Base-by-base conservation (phyloP, 2,797 vertebrate species). In the Pampus argenteus region DNA sequence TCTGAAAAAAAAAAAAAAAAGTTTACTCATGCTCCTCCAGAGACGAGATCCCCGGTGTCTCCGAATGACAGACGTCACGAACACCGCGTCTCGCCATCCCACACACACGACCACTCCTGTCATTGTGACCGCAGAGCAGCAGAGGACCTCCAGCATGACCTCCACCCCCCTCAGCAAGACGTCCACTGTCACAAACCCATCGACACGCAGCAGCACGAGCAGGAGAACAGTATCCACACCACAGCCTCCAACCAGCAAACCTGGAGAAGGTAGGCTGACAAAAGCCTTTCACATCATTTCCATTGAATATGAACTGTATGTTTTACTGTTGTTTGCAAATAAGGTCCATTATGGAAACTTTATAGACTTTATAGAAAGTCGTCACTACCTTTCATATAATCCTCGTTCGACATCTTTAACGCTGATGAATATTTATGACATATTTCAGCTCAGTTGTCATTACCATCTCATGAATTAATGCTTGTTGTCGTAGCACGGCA, bases 31-130 rank as follows among this genome's bases (percentile, higher is more conserved):
- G 20, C 65, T 70, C 29, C 44, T 74, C 28, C 81, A 99, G 97
- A 95, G 94, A 62, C 95, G 95, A 88, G 94, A 95, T 76, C 93
- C 92, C 67, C 91, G 86, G 36, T 99, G 97, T 90, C 93, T 94
- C 34, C 89, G 57, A 36, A 80, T 18, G 38, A 29, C 76, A 28
- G 92, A 92, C 7, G 63, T 89, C 51, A 89, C 83, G 49, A 70
- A 84, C 45, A 73, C 83, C 15, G 85, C 91, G 34, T 91, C 90
- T 2, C 89, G 81, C 65, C 78, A 71, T 59, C 78, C 86, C 67
- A 74, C 71, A 2, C 89, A 82, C 42, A 93, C 92, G n/a, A 91
- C 89, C 61, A 92, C 93, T 17, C 74, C 89, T 0, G 15, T 84
- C 2, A 66, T 85, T 1, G 69, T 82, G 1, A 91, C 94, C 45